phyloP scores from a whole-genome alignment of 2,888 invertebrate genomes.

The Lysandra coridon region DNA sequence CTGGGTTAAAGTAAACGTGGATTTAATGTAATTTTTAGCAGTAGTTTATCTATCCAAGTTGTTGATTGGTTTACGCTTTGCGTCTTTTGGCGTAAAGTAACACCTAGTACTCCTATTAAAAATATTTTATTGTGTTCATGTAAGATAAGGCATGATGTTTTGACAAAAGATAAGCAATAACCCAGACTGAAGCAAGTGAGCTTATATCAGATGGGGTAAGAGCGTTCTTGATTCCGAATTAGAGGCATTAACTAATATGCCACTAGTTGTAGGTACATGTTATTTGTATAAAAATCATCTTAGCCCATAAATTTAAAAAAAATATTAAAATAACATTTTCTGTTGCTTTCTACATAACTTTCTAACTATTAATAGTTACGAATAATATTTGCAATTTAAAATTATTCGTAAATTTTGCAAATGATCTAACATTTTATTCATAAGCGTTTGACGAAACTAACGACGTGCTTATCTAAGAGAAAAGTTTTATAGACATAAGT shows the following conservation, averaged over 20 bases:
- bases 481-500: not conserved
- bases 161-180: not conserved
- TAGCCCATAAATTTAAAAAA: not conserved
- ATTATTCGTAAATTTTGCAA: not conserved
- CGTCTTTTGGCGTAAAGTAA: no score
- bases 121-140: no score
- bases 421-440: not conserved
- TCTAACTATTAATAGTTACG: not conserved
- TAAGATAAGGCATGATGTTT: no score
- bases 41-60: no score
- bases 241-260: not conserved
- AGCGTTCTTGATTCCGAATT: not conserved
- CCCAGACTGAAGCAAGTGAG: not conserved
- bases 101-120: no score
- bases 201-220: not conserved
- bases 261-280: not conserved
- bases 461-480: not conserved
- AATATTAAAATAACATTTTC: not conserved
- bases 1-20: not conserved
- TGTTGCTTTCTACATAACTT: not conserved
- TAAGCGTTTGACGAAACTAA: not conserved
- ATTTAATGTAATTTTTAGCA: no score
- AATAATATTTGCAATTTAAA: constrained; percentile 5
- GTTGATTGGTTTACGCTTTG: no score
- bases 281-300: not conserved